Conservation (phyloP, 2,113 vertebrate species). For the Oryzias celebensis region DNA sequence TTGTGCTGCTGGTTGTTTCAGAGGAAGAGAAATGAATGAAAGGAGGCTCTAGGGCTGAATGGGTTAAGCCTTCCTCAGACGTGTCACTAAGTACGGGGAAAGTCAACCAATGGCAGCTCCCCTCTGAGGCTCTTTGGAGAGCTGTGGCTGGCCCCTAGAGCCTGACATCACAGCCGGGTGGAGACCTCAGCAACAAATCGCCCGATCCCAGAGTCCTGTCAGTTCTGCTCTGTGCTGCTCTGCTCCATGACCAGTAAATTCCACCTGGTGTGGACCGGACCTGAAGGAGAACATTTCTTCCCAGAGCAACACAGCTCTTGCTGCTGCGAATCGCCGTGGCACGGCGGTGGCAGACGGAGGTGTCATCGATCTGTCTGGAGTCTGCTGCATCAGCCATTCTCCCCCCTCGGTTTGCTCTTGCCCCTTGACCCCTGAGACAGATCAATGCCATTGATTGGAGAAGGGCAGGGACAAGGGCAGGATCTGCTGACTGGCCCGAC, state of each 20-base stretch:
- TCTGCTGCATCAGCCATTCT: slow-evolving; percentile 89
- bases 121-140: slow-evolving; percentile 5
- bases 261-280: slow-evolving; percentile 34
- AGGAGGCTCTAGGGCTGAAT: too few species aligned
- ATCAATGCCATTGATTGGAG: slow-evolving; percentile 87
- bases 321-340: slow-evolving; percentile 62
- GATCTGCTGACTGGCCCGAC: slow-evolving; percentile 79
- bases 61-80: neutral
- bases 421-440: slow-evolving; percentile 86
- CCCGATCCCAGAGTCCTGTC: slow-evolving; percentile 32
- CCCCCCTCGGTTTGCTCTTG: slow-evolving; percentile 85
- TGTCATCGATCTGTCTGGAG: slow-evolving; percentile 92
- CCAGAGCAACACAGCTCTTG: slow-evolving; percentile 63
- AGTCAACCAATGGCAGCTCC: slow-evolving; percentile 22
- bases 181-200: slow-evolving; percentile 56
- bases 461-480: slow-evolving; percentile 80
- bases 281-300: slow-evolving; percentile 42
- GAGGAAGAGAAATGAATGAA: too few species aligned
- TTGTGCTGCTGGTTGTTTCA: too few species aligned
- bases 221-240: slow-evolving; percentile 20
- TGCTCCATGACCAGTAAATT: slow-evolving; percentile 49
- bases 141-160: slow-evolving; percentile 35
- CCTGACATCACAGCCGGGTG: slow-evolving; percentile 47
- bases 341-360: slow-evolving; percentile 82
- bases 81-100: slow-evolving; percentile 10